These are phyloP conservation scores for Solea solea DNA, from an alignment of 2,113 vertebrate species.

Conservation along the genomic window DNA sequence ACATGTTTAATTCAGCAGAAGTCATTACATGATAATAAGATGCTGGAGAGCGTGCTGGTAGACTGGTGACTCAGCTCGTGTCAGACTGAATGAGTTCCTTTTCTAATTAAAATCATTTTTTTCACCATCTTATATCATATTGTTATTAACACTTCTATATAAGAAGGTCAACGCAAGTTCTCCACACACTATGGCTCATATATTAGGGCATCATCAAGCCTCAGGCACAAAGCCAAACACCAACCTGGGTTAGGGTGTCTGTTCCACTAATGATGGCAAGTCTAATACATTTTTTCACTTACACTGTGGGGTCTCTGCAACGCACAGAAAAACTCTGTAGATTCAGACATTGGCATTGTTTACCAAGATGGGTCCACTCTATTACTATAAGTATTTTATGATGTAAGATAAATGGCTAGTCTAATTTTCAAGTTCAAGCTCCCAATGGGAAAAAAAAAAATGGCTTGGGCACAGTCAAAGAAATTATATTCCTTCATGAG, in stretches of 20 bases:
- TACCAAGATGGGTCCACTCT: too few relatives aligned
- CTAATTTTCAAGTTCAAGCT: constrained; percentile 27
- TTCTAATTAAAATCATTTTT: constrained; percentile 77
- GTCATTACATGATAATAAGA: constrained; percentile 72
- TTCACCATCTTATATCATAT: constrained; percentile 67
- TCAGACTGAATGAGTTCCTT: constrained; percentile 66
- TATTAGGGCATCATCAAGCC: constrained; percentile 70
- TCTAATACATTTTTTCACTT: constrained; percentile 52
- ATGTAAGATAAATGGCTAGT: not conserved
- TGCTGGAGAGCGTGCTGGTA: constrained; percentile 48
- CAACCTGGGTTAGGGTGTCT: constrained; percentile 59
- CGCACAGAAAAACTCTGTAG: not conserved
- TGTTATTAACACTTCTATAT: constrained; percentile 57
- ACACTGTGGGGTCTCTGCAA: not conserved
- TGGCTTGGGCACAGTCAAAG: constrained; percentile 21
- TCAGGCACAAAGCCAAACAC: constrained; percentile 56
- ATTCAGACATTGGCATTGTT: too few relatives aligned
- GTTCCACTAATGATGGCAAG: constrained; percentile 60
- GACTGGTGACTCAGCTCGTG: constrained; percentile 69
- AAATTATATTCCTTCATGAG: constrained; percentile 22
- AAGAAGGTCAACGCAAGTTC: constrained; percentile 66
- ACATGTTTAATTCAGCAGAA: constrained; percentile 71
- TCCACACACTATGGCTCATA: constrained; percentile 41
- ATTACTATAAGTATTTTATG: constrained; percentile 3
- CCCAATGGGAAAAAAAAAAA: constrained; percentile 7